phyloP scores from a whole-genome alignment of 2,113 vertebrate species.

The Aptenodytes forsteri region DNA sequence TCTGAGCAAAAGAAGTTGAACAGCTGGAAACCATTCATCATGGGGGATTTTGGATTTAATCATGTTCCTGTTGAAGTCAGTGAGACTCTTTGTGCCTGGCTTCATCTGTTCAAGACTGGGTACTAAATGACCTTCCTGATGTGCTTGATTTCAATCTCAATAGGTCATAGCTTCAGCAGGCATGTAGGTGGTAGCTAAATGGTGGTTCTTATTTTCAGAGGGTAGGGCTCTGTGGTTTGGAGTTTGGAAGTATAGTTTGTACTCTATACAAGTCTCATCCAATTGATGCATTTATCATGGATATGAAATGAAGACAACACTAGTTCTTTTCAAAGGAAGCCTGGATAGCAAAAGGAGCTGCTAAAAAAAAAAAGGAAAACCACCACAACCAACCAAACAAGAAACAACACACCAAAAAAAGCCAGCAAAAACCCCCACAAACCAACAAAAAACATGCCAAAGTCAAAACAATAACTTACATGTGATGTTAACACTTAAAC shows the following conservation, averaged over 20 bases:
- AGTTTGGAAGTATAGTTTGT: background rate
- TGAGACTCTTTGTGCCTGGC: background rate
- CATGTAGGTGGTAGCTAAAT: background rate
- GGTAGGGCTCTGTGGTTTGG: background rate
- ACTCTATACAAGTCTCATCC: background rate
- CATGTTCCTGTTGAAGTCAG: background rate
- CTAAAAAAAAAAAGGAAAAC: background rate
- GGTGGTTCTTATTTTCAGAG: background rate
- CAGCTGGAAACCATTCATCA: background rate
- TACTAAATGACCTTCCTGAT: background rate
- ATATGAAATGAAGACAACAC: background rate
- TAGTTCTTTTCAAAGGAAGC: background rate
- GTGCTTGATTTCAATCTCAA: background rate
- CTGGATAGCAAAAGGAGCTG: background rate
- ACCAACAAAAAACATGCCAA: background rate
- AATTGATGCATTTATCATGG: background rate
- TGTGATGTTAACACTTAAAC: background rate
- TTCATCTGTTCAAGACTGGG: background rate
- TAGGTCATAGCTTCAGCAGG: background rate
- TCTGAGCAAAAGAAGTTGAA: background rate
- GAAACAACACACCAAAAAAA: background rate
- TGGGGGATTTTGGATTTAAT: background rate
- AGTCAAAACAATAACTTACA: background rate
- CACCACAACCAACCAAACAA: no score
- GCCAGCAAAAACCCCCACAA: background rate